Percentiles rank a stretch among this genome's conserved stretches.
These are phyloP conservation scores for Prinia subflava DNA, from an alignment of 2,113 vertebrate species.

Conservation along the genomic window DNA sequence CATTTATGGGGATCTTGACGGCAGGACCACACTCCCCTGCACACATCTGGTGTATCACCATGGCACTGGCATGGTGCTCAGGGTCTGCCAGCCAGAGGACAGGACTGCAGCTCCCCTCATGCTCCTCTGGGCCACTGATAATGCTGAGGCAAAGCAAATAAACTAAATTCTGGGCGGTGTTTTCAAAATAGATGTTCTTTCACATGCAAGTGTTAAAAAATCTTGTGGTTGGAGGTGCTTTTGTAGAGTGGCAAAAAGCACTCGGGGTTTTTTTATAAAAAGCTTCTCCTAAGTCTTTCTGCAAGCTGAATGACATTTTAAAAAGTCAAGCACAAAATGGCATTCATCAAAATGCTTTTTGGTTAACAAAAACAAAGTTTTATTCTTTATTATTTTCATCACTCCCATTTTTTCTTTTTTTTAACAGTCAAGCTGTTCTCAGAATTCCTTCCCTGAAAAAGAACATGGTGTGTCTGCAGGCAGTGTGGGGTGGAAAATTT, in stretches of 20 bases:
- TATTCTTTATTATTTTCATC: background rate
- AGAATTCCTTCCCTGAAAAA: background rate
- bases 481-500: background rate
- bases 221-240: background rate
- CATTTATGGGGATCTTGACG: background rate
- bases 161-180: background rate
- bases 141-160: background rate
- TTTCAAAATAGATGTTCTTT: background rate
- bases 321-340: background rate
- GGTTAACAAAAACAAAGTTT: background rate
- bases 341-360: background rate
- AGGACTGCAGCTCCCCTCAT: background rate
- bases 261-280: background rate
- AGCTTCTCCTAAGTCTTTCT: background rate
- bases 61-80: background rate
- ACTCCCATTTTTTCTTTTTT: background rate
- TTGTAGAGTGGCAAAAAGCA: background rate
- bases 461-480: background rate
- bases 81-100: background rate
- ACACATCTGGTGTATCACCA: fast-evolving
- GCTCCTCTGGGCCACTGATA: background rate
- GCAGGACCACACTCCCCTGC: background rate
- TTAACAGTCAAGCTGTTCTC: background rate
- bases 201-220: background rate
- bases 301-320: background rate